Percentiles rank a stretch among this genome's conserved stretches.
These are phyloP conservation scores for Gallinago media DNA, from an alignment of 2,113 vertebrate species.

Conservation along the genomic window DNA sequence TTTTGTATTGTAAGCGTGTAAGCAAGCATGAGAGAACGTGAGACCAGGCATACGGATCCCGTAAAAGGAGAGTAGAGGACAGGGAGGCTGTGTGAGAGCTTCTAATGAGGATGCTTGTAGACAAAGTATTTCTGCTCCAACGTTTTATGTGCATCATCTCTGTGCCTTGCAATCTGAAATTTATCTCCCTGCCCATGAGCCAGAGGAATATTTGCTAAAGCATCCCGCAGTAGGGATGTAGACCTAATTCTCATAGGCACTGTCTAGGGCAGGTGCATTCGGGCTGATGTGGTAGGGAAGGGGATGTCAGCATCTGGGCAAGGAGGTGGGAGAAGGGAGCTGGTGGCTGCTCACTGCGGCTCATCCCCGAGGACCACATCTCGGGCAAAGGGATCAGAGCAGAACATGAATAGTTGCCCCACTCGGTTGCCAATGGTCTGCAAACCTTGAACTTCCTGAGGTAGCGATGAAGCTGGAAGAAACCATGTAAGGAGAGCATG, in stretches of 20 bases:
- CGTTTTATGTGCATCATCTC: not conserved
- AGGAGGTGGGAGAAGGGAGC: not conserved
- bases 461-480: not conserved
- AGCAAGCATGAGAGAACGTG: not conserved
- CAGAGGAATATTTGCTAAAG: not conserved
- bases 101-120: not conserved
- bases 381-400: fast-evolving
- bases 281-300: not conserved
- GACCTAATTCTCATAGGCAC: not conserved
- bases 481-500: fast-evolving
- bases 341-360: not conserved
- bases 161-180: not conserved
- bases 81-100: not conserved
- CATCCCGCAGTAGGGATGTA: not conserved
- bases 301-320: not conserved
- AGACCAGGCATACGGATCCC: fast-evolving
- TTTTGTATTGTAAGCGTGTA: not conserved
- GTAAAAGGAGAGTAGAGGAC: not conserved
- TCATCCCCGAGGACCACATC: fast-evolving
- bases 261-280: not conserved
- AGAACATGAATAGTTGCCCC: not conserved
- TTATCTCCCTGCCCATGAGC: not conserved
- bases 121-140: not conserved
- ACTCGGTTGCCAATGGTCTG: not conserved
- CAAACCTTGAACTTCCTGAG: not conserved